These are phyloP conservation scores for Strigamia crassipes DNA, from an alignment of 2,888 invertebrate genomes.

Conservation along the genomic window DNA sequence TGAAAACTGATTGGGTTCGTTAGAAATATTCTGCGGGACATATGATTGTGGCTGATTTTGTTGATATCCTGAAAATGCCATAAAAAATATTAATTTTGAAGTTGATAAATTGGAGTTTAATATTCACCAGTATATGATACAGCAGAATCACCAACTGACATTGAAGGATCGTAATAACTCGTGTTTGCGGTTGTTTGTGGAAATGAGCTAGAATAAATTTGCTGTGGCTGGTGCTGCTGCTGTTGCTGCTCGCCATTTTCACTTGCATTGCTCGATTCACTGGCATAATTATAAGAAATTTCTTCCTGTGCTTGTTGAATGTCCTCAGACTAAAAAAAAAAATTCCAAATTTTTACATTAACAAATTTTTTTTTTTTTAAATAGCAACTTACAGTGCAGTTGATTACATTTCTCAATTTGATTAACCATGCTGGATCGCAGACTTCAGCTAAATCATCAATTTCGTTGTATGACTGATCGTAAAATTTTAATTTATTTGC, in stretches of 20 bases:
- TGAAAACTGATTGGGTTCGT: not conserved
- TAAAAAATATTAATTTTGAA: no score
- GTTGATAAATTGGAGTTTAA: no score
- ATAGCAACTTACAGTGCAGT: constrained; percentile 1
- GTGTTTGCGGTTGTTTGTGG: not conserved
- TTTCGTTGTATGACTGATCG: constrained; percentile 67
- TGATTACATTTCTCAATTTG: constrained; percentile 36
- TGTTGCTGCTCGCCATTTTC: not conserved
- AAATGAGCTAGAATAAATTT: not conserved
- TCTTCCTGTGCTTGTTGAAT: not conserved
- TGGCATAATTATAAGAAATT: not conserved
- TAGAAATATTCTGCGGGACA: not conserved
- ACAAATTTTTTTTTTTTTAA: not conserved
- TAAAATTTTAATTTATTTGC: constrained; percentile 71
- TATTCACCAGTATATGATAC: no score
- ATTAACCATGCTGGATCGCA: constrained; percentile 67
- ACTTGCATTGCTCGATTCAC: not conserved
- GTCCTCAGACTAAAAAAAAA: not conserved
- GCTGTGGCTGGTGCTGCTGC: not conserved
- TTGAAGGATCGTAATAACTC: not conserved
- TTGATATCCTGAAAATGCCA: not conserved
- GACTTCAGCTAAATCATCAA: constrained; percentile 57
- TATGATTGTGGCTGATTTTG: not conserved
- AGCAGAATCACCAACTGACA: not conserved
- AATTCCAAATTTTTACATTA: not conserved